These are phyloP conservation scores for Caenorhabditis virilis DNA, from an alignment of 2,888 invertebrate genomes.

Conservation along the genomic window DNA sequence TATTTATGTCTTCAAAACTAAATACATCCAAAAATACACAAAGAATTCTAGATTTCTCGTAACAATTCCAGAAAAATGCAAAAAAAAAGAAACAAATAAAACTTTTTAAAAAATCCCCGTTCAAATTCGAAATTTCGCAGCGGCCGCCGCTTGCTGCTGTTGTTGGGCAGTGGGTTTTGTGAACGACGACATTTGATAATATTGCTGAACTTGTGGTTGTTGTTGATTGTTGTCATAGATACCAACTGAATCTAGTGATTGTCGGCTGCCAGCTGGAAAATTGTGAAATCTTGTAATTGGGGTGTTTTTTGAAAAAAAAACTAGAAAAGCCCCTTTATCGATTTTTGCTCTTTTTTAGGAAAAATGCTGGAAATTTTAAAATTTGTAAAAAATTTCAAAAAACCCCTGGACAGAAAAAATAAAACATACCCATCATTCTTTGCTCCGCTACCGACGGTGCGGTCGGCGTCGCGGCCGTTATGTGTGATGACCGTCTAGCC, in stretches of 20 bases:
- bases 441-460: constrained; percentile 66
- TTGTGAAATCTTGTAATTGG: too few species aligned
- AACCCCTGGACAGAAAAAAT: constrained; percentile 5
- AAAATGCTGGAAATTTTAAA: too few species aligned
- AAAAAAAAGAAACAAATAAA: background rate
- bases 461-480: constrained; percentile 66
- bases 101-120: too few species aligned
- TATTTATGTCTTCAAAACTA: too few species aligned
- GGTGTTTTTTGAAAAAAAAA: too few species aligned
- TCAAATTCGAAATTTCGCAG: constrained; percentile 34
- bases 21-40: too few species aligned
- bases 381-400: background rate
- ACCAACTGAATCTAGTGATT: constrained; percentile 44
- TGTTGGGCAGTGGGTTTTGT: constrained; percentile 3
- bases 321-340: too few species aligned
- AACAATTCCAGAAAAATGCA: background rate
- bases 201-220: too few species aligned
- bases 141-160: constrained; percentile 8
- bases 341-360: too few species aligned
- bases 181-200: constrained; percentile 28
- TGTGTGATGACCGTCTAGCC: constrained; percentile 69
- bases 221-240: constrained; percentile 28
- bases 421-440: constrained; percentile 39
- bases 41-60: too few species aligned
- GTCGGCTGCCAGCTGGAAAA: constrained; percentile 36